Percentiles rank a stretch among this genome's conserved stretches.
Conservation (phyloP, 2,113 vertebrate genomes). For the Drymodes brunneopygia region DNA sequence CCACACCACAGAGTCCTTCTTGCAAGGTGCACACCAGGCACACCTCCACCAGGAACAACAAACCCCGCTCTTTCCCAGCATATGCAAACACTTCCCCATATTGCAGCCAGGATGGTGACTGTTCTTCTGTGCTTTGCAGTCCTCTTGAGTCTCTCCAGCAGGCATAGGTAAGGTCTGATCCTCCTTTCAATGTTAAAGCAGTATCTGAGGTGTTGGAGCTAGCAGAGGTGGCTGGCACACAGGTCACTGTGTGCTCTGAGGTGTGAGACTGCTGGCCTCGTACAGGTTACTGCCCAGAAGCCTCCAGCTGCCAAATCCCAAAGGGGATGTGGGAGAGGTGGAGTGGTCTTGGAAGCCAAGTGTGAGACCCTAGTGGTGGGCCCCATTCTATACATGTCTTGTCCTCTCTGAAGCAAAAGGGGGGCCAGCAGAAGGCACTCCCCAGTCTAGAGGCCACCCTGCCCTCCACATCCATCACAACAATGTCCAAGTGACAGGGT, state of each 20-base stretch:
- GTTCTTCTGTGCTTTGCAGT: background rate
- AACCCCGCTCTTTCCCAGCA: background rate
- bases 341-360: background rate
- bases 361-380: background rate
- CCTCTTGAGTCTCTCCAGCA: rapidly evolving
- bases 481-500: rapidly evolving
- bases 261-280: background rate
- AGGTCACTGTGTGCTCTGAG: background rate
- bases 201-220: background rate
- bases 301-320: background rate
- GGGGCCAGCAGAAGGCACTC: background rate
- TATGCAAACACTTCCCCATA: background rate
- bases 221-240: background rate
- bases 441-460: background rate
- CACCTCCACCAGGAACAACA: background rate
- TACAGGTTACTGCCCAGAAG: background rate
- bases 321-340: background rate
- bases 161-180: background rate
- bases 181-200: background rate
- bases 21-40: rapidly evolving
- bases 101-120: background rate
- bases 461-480: rapidly evolving
- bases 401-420: background rate
- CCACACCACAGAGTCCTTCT: rapidly evolving
- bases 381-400: background rate